phyloP scores from a whole-genome alignment of 2,113 vertebrate genomes.

The Vidua chalybeata region DNA sequence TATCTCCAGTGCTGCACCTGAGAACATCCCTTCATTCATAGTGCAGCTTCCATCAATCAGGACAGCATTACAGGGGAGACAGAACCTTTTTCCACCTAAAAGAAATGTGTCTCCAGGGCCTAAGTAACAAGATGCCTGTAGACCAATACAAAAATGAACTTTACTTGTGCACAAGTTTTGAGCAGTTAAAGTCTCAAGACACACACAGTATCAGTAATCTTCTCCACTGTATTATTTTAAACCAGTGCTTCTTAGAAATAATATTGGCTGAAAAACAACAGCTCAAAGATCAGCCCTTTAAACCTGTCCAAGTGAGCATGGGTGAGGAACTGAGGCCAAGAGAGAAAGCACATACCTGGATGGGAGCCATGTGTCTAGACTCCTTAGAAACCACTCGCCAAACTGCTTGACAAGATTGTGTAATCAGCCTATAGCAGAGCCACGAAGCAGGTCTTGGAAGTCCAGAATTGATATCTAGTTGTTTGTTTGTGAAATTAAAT shows the following conservation, averaged over 20 bases:
- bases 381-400: neutral
- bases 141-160: neutral
- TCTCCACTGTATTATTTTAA: neutral
- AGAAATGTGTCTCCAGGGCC: constrained; percentile 67
- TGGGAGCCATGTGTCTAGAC: neutral
- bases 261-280: neutral
- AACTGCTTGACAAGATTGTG: neutral
- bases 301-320: neutral
- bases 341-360: neutral
- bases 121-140: constrained; percentile 63
- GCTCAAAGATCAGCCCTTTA: neutral
- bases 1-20: constrained; percentile 39
- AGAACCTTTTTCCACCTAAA: constrained; percentile 38
- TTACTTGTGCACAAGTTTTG: neutral
- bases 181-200: neutral
- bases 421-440: neutral
- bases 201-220: neutral
- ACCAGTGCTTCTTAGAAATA: neutral
- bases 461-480: neutral
- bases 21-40: constrained; percentile 77
- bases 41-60: constrained; percentile 72
- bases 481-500: neutral
- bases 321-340: neutral
- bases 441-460: neutral
- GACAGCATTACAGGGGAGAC: constrained; percentile 68